Evolutionary conservation across 2,888 invertebrate species (phyloP).

Genomic region (Minunthozetes semirufus): DNA sequence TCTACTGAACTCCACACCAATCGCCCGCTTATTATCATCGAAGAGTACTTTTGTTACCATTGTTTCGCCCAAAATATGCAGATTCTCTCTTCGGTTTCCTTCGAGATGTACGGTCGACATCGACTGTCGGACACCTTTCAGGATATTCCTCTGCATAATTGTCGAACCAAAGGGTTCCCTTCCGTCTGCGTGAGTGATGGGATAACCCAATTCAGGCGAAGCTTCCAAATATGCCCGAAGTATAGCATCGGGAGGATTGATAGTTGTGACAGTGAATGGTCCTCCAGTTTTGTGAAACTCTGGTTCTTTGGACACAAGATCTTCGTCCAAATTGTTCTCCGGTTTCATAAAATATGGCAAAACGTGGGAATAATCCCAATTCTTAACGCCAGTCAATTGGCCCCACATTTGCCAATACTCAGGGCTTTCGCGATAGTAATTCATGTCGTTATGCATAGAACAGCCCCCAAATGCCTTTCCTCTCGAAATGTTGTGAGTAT

Average conservation of each 20-base stretch:
- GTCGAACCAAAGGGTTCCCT: neutral
- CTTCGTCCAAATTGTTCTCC: constrained; percentile 25
- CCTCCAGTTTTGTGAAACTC: neutral
- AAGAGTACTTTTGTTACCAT: constrained; percentile 25
- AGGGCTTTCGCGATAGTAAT: neutral
- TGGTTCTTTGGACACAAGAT: neutral
- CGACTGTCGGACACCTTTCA: constrained; percentile 16
- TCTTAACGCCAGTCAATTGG: constrained; percentile 31
- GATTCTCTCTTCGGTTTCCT: neutral
- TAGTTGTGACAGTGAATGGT: neutral
- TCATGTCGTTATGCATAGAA: neutral
- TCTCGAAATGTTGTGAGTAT: neutral
- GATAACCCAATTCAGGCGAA: constrained; percentile 12
- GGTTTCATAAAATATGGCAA: constrained; percentile 19
- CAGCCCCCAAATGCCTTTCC: neutral
- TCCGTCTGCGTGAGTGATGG: constrained; percentile 2
- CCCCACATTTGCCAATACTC: neutral
- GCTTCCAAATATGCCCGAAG: neutral
- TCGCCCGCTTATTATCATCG: constrained; percentile 63
- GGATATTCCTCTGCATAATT: neutral
- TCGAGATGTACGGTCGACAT: neutral
- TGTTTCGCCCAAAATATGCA: constrained; percentile 16
- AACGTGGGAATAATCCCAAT: constrained; percentile 21
- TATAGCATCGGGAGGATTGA: neutral
- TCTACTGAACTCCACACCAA: constrained; percentile 71